Evolutionary conservation across 2,888 invertebrate genomes (phyloP).

Genomic region (Sarcophaga caerulescens): DNA sequence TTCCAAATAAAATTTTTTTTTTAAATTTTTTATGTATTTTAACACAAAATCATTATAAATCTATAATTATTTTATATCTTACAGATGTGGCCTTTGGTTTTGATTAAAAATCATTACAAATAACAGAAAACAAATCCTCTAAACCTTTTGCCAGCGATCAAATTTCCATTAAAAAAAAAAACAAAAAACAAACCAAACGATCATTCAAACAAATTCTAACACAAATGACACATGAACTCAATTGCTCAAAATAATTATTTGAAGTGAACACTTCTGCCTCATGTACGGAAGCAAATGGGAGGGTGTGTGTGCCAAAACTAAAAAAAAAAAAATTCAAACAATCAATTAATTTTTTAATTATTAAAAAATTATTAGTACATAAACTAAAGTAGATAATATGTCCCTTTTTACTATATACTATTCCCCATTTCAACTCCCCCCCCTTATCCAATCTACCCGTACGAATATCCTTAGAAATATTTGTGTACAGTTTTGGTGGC

Average conservation of each 20-base stretch:
- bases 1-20: not conserved
- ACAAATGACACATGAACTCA: constrained; percentile 62
- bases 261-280: constrained; percentile 65
- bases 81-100: constrained; percentile 82
- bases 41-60: constrained; percentile 51
- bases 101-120: constrained; percentile 75
- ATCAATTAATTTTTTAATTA: constrained; percentile 13
- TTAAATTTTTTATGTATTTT: not conserved
- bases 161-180: constrained; percentile 49
- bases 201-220: constrained; percentile 34
- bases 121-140: constrained; percentile 55
- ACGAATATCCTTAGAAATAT: constrained; percentile 17
- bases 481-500: constrained; percentile 27
- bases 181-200: constrained; percentile 10
- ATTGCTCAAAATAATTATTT: constrained; percentile 41
- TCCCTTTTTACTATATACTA: constrained; percentile 18
- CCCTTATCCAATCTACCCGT: not conserved
- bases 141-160: constrained; percentile 63
- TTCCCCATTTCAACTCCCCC: not conserved
- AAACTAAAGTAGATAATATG: constrained; percentile 43
- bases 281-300: constrained; percentile 65
- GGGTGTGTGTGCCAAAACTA: constrained; percentile 57
- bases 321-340: constrained; percentile 23
- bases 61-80: constrained; percentile 74
- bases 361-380: constrained; percentile 29